These are phyloP conservation scores for Nibea albiflora DNA, from an alignment of 2,113 vertebrate species.

Conservation along the genomic window DNA sequence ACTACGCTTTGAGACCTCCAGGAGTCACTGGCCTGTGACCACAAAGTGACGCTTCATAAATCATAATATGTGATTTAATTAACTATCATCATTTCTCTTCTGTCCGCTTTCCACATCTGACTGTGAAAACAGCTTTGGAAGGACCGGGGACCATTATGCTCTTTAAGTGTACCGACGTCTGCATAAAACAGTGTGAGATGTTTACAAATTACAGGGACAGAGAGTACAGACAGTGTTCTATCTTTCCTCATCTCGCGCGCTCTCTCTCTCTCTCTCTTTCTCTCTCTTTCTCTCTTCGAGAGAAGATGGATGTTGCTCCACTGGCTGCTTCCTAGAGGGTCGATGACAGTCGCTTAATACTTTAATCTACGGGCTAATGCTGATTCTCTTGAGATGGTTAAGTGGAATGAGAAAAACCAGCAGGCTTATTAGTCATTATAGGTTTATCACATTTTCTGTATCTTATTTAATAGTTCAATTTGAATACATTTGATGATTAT, in stretches of 20 bases:
- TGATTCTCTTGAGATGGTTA: slow-evolving; percentile 35
- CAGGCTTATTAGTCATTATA: slow-evolving; percentile 1
- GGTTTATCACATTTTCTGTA: neutral
- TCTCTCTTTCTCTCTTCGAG: neutral
- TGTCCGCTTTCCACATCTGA: neutral
- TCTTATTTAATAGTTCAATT: neutral
- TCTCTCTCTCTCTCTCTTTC: neutral
- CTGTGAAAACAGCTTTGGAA: slow-evolving; percentile 2
- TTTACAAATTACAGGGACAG: slow-evolving; percentile 17
- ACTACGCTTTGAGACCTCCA: slow-evolving; percentile 15
- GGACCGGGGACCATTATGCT: neutral
- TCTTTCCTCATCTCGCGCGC: slow-evolving; percentile 25
- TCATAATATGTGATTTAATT: slow-evolving; percentile 29
- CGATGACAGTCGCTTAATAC: slow-evolving; percentile 43
- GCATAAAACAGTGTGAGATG: slow-evolving; percentile 10
- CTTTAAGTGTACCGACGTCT: neutral
- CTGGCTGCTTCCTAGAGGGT: slow-evolving; percentile 29
- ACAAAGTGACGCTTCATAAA: slow-evolving; percentile 30
- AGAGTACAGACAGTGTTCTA: neutral
- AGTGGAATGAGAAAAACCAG: slow-evolving; percentile 24
- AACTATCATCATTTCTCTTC: slow-evolving; percentile 7
- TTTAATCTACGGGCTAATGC: slow-evolving; percentile 51
- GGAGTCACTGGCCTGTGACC: slow-evolving; percentile 20
- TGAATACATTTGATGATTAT: neutral
- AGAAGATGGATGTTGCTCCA: slow-evolving; percentile 40